Evolutionary conservation across 2,797 vertebrate genomes (phyloP).

Genomic region (Jordanella pulchra): DNA sequence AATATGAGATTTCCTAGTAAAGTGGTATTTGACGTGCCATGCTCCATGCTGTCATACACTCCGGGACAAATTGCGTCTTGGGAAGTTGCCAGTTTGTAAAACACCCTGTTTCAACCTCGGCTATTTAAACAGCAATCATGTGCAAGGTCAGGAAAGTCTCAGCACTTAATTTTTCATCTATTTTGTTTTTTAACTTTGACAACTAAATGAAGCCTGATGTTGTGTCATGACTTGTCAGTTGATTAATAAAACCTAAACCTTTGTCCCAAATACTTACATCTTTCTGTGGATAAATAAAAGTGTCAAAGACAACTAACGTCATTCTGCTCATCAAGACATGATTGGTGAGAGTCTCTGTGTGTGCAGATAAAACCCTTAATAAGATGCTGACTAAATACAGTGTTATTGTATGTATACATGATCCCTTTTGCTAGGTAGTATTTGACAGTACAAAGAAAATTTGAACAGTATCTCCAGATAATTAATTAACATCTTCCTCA

Average conservation of each 20-base stretch:
- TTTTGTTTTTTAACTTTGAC: conserved; percentile 75
- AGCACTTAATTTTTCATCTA: conserved; percentile 77
- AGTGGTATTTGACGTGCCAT: conserved; percentile 65
- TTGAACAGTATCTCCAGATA: too few relatives aligned
- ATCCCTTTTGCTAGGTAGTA: not conserved
- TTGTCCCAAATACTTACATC: conserved; percentile 62
- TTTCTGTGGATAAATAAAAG: conserved; percentile 71
- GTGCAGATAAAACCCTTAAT: not conserved
- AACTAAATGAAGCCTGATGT: conserved; percentile 80
- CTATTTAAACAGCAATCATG: conserved; percentile 82
- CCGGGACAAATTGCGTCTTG: conserved; percentile 78
- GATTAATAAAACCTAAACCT: conserved; percentile 52
- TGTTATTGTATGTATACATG: not conserved
- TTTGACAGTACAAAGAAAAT: too few relatives aligned
- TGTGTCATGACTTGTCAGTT: conserved; percentile 67
- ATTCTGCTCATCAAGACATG: conserved; percentile 51
- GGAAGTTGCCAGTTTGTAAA: conserved; percentile 85
- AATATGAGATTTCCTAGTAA: conserved; percentile 69
- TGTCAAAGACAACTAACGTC: conserved; percentile 77
- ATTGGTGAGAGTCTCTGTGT: conserved; percentile 18
- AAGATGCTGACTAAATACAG: not conserved
- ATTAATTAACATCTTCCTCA: not conserved
- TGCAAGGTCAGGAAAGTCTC: conserved; percentile 77
- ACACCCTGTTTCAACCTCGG: conserved; percentile 80
- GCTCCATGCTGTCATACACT: conserved; percentile 69